Evolutionary conservation across 2,113 vertebrate species (phyloP), one percentile per base, ranked within the genome.

Genomic region (Chauna torquata): DNA sequence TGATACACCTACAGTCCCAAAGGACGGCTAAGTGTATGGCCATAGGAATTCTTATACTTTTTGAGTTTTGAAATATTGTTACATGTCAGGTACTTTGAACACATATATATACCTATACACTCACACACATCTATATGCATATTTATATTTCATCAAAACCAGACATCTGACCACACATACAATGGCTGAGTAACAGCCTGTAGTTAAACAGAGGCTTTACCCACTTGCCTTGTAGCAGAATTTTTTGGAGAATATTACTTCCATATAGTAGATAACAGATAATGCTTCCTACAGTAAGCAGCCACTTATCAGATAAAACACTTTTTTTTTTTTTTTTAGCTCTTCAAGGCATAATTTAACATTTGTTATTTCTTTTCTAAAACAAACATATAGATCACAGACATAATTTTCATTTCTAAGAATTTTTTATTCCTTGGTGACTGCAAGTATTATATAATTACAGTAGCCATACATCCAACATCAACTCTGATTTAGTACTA

Each of bases 401-500:
- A n/a, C 12, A 44, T 3, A 54, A 45, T 64, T 95, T 90, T 71
- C 3, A 57, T 82, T 94, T 65, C 71, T 34, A 75, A 55, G 22
- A 80, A 11, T 81, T 75, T 71, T 61, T 62, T 87, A 42, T 83
- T 96, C 84, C 62, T 90, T 93, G 91, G 90, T 82, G 66, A 86
- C 16, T 75, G n/a, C 30, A 90, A 92, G 78, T 64, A 66, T 91
- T 75, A 91, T 79, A 91, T 80, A 92, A 86, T 96, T 96, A 92
- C 34, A 93, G 79, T 88, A 95, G 61, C 80, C 80, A 90, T 90
- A 90, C 69, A 92, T 69, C 61, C 38, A 90, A 69, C 85, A 97
- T 94, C 92, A 97, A 92, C 90, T 91, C 95, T 96, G 86, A 98
- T 97, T 97, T 97, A 96, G 98, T 93, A 96, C 78, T 88, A 93